Evolutionary conservation across 1,140 invertebrate species (phyloP).

Genomic region (Brachionus koreanus): DNA sequence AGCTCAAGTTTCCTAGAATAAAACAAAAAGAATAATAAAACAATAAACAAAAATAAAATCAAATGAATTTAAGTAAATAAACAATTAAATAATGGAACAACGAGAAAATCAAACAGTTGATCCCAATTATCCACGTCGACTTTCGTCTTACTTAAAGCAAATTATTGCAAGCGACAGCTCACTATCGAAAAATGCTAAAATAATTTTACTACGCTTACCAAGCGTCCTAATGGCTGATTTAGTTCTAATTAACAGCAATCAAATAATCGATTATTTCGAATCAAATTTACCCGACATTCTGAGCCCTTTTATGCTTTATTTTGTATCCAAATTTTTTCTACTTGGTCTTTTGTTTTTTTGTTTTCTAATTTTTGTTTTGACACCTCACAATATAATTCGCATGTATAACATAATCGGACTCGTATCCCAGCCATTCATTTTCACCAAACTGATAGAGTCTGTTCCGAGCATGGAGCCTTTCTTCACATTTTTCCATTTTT

Average conservation of each 20-base stretch:
- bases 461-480: background rate
- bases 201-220: background rate
- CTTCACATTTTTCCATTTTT: background rate
- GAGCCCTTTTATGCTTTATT: background rate
- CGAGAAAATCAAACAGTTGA: background rate
- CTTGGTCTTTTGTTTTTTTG: background rate
- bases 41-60: background rate
- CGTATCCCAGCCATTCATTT: slow-evolving; percentile 20
- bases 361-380: background rate
- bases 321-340: slow-evolving; percentile 15
- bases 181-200: background rate
- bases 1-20: background rate
- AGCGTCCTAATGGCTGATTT: background rate
- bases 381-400: background rate
- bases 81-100: background rate
- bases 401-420: slow-evolving; percentile 20
- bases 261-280: slow-evolving; percentile 20
- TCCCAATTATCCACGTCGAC: background rate
- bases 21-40: background rate
- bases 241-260: background rate
- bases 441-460: background rate
- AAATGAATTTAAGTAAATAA: background rate
- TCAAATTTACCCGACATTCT: background rate
- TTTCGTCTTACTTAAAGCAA: background rate
- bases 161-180: background rate